phyloP scores from a whole-genome alignment of 2,113 vertebrate species.

The Meles meles region DNA sequence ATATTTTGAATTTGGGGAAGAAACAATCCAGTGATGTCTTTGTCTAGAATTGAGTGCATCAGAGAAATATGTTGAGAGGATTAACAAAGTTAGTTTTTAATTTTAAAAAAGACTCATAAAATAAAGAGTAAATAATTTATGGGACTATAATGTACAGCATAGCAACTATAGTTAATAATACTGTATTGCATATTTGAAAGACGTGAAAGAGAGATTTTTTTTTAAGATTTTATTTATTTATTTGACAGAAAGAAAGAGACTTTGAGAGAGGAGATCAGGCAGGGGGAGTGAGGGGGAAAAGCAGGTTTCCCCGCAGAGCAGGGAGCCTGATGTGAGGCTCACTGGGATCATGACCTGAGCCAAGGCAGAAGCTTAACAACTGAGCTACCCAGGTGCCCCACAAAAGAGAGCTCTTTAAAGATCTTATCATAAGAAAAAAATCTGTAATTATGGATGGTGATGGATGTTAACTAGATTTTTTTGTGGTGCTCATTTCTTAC shows the following conservation, averaged over 20 bases:
- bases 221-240: too few species aligned
- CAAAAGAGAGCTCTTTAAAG: neutral
- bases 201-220: neutral
- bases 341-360: too few species aligned
- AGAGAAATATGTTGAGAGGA: neutral
- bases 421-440: neutral
- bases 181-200: neutral
- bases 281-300: too few species aligned
- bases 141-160: neutral
- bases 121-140: neutral
- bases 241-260: too few species aligned
- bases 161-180: neutral
- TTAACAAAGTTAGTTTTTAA: neutral
- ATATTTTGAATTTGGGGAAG: neutral
- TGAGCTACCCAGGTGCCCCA: too few species aligned
- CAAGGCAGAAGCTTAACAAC: too few species aligned
- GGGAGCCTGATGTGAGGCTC: too few species aligned
- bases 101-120: neutral
- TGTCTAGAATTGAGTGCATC: neutral
- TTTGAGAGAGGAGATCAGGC: too few species aligned
- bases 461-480: neutral
- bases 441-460: neutral
- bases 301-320: too few species aligned
- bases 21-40: neutral
- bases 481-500: neutral